These are phyloP conservation scores for Lasioglossum marginatum DNA, from an alignment of 2,888 invertebrate genomes.

Conservation along the genomic window DNA sequence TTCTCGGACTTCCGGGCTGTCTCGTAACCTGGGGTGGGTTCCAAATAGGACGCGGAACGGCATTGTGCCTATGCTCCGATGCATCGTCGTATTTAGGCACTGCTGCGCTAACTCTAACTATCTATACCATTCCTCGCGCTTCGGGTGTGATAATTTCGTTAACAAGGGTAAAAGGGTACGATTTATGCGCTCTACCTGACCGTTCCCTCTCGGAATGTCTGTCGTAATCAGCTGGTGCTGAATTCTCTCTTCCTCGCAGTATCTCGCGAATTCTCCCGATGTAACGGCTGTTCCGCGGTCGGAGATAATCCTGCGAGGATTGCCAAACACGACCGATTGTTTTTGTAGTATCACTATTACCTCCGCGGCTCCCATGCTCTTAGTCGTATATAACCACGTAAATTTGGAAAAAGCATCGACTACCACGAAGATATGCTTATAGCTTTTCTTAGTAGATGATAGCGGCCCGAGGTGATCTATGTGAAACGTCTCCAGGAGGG, in stretches of 20 bases:
- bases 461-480: not conserved
- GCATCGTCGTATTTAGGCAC: no score
- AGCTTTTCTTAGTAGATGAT: not conserved
- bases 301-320: not conserved
- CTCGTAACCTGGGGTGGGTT: not conserved
- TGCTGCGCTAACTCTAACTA: no score
- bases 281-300: conserved; percentile 18
- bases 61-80: no score
- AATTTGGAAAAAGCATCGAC: not conserved
- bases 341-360: not conserved
- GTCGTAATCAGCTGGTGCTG: conserved; percentile 13
- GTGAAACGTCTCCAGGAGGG: not conserved
- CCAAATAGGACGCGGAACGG: conserved; percentile 28
- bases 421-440: not conserved
- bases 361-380: not conserved
- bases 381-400: not conserved
- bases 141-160: conserved; percentile 11
- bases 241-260: conserved; percentile 26
- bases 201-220: no score
- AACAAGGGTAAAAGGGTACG: conserved; percentile 6
- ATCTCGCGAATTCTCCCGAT: conserved; percentile 6
- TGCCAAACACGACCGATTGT: conserved; percentile 21
- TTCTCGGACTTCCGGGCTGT: conserved; percentile 4
- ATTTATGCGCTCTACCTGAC: conserved; percentile 21
- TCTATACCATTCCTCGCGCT: no score